phyloP scores from a whole-genome alignment of 2,888 invertebrate genomes.

The Mythimna vitellina region DNA sequence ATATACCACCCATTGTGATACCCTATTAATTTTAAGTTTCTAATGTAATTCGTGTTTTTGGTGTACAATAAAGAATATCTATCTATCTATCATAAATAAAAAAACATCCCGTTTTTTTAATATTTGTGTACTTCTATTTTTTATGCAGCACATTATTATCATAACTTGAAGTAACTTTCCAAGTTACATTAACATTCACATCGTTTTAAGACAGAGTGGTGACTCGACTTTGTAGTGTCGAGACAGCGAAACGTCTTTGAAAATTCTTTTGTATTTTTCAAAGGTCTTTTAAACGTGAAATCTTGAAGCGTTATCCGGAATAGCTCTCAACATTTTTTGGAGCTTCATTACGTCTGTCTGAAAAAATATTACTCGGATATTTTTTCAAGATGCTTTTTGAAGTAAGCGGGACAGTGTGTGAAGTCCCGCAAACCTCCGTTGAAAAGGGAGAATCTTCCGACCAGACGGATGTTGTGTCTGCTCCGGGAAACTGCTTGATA shows the following conservation, averaged over 20 bases:
- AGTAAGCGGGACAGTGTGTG: too few species aligned
- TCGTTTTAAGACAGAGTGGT: constrained; percentile 7
- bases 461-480: too few species aligned
- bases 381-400: neutral
- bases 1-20: too few species aligned
- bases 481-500: too few species aligned
- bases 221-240: neutral
- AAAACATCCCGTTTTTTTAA: constrained; percentile 26
- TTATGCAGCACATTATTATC: constrained; percentile 39
- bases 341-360: constrained; percentile 32
- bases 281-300: constrained; percentile 6
- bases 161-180: constrained; percentile 46
- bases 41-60: too few species aligned
- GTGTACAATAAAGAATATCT: too few species aligned
- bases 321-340: constrained; percentile 16
- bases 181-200: constrained; percentile 37
- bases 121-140: constrained; percentile 43
- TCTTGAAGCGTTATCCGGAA: constrained; percentile 24
- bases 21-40: too few species aligned
- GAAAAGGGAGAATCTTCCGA: too few species aligned
- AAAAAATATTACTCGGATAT: neutral
- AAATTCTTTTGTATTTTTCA: constrained; percentile 12
- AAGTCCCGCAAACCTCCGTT: too few species aligned
- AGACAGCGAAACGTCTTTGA: constrained; percentile 2
- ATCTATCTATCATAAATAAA: too few species aligned